Evolutionary conservation across 2,113 vertebrate genomes (phyloP).

Genomic region (Hirundichthys speculiger): DNA sequence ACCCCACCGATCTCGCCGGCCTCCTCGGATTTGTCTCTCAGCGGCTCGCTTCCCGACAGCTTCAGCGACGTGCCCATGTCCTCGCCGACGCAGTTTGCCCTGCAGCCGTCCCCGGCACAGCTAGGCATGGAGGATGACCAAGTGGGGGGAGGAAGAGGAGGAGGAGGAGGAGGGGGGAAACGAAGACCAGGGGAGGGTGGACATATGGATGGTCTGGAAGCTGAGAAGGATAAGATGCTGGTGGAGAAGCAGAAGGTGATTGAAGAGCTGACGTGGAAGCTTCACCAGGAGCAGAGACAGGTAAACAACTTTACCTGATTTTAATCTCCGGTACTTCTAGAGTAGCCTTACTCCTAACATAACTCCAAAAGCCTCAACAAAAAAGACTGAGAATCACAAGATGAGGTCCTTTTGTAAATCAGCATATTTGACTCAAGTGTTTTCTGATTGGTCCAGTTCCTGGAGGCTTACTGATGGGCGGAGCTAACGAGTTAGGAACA

Average conservation of each 20-base stretch:
- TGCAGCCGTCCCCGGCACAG: constrained; percentile 85
- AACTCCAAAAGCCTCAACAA: too few relatives aligned
- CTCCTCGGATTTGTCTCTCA: constrained; percentile 92
- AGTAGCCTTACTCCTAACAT: too few relatives aligned
- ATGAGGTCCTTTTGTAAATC: too few relatives aligned
- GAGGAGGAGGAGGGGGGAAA: constrained; percentile 63
- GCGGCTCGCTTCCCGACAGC: constrained; percentile 91
- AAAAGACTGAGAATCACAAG: too few relatives aligned
- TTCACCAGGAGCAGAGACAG: constrained; percentile 96
- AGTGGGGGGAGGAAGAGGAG: constrained; percentile 77
- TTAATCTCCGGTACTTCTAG: neutral
- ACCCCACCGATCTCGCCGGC: constrained; percentile 94
- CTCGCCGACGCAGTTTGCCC: constrained; percentile 86
- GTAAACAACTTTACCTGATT: constrained; percentile 69
- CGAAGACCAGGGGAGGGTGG: constrained; percentile 78
- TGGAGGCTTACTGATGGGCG: too few relatives aligned
- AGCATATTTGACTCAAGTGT: too few relatives aligned
- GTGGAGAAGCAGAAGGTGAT: constrained; percentile 99
- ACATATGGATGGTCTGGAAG: constrained; percentile 86
- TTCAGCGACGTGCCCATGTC: constrained; percentile 92
- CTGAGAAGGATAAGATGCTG: constrained; percentile 97
- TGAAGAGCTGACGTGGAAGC: constrained; percentile 96
- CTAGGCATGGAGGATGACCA: constrained; percentile 84
- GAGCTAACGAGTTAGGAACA: too few relatives aligned
- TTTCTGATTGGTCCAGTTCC: too few relatives aligned